These are phyloP conservation scores for Porites australiensis DNA, from an alignment of 64 coral and sea anemone species.

Conservation along the genomic window DNA sequence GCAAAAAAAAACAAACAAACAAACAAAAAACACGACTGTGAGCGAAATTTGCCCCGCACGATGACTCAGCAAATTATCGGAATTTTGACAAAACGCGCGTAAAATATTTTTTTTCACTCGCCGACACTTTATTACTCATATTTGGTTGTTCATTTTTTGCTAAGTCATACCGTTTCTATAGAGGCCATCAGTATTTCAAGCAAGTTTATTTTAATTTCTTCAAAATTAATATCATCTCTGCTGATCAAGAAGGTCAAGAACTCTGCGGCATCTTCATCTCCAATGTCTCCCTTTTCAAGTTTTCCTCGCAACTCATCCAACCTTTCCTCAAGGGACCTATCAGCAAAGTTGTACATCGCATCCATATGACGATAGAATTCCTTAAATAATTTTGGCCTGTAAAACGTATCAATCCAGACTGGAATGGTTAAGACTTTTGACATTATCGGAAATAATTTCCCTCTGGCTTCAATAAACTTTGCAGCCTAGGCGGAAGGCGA, in stretches of 20 bases:
- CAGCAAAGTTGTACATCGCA: constrained; percentile 69
- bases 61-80: too few species aligned
- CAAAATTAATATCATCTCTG: constrained; percentile 56
- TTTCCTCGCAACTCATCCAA: constrained; percentile 54
- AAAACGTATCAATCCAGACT: constrained; percentile 67
- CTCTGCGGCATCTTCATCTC: constrained; percentile 51
- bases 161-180: constrained; percentile 68
- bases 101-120: too few species aligned
- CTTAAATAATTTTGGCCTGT: constrained; percentile 54
- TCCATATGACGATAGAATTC: constrained; percentile 76
- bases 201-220: constrained; percentile 73
- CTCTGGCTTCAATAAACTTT: constrained; percentile 53
- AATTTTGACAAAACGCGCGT: too few species aligned
- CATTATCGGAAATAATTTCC: not conserved
- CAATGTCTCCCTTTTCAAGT: constrained; percentile 25
- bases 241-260: constrained; percentile 79
- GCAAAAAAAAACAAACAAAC: too few species aligned
- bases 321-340: constrained; percentile 56
- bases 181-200: constrained; percentile 72
- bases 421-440: constrained; percentile 32
- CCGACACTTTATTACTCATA: too few species aligned
- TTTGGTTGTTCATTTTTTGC: too few species aligned
- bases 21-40: too few species aligned
- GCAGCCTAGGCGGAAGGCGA: constrained; percentile 59
- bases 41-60: too few species aligned